These are phyloP conservation scores for Percopsis transmontana DNA, from an alignment of 2,113 vertebrate genomes.

Conservation along the genomic window DNA sequence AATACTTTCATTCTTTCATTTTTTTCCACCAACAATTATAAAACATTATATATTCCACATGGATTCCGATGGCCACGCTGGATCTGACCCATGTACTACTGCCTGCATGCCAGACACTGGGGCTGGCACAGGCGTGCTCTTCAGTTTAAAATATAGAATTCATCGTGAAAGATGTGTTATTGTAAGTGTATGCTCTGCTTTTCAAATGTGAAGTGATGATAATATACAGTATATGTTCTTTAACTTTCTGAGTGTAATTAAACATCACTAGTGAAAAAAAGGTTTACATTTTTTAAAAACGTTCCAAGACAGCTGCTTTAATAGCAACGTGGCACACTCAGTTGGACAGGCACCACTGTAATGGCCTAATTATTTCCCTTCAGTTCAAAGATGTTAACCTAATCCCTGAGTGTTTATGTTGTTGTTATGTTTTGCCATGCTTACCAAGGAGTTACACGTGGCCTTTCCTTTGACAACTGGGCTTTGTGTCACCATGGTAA, in stretches of 20 bases:
- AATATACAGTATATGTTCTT: not conserved
- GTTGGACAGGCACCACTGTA: not conserved
- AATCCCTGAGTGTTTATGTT: slow-evolving; percentile 2
- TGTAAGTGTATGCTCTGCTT: not conserved
- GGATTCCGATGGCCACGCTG: slow-evolving; percentile 25
- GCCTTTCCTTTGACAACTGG: slow-evolving; percentile 80
- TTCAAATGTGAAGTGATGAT: not conserved
- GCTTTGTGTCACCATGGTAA: slow-evolving; percentile 80
- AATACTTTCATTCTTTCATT: slow-evolving; percentile 10
- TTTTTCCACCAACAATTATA: slow-evolving; percentile 3
- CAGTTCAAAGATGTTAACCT: not conserved
- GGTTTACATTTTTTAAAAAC: not conserved
- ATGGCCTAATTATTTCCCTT: slow-evolving; percentile 1
- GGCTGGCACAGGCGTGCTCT: not conserved
- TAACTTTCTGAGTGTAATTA: not conserved
- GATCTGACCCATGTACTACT: not conserved
- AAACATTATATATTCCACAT: slow-evolving; percentile 26
- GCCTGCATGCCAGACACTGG: slow-evolving; percentile 19
- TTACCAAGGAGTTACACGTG: slow-evolving; percentile 76
- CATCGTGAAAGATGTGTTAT: not conserved
- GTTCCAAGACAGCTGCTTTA: not conserved
- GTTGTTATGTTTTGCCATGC: slow-evolving; percentile 16
- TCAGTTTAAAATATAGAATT: not conserved
- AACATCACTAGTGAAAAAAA: not conserved
- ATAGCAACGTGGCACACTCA: not conserved